A percentile compares a stretch with the other conserved stretches of the same genome.
Evolutionary conservation across 2,113 vertebrate genomes (phyloP).

Genomic region (Rhinogobius similis): DNA sequence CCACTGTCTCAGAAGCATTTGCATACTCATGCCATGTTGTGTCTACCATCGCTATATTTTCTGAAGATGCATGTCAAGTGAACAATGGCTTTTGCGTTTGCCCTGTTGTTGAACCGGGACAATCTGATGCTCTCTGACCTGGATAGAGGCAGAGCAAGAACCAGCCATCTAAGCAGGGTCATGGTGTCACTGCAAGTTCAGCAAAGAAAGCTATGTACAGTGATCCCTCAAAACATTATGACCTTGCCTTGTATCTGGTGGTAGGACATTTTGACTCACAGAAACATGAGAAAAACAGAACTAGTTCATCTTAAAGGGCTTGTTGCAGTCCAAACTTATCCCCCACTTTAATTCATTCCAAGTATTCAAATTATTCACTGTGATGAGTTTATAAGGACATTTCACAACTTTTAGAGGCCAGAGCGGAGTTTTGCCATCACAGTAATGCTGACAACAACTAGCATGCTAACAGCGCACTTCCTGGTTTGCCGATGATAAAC

Average conservation of each 20-base stretch:
- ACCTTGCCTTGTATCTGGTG: not conserved
- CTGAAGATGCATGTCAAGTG: conserved; percentile 31
- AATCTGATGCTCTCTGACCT: conserved; percentile 59
- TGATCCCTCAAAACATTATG: not conserved
- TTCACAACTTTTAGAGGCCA: no score
- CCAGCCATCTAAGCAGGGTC: conserved; percentile 25
- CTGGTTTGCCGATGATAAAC: no score
- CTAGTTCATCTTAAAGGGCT: no score
- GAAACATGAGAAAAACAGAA: no score
- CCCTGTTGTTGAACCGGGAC: conserved; percentile 43
- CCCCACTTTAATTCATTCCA: no score
- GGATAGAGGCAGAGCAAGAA: conserved; percentile 32
- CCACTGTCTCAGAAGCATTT: conserved; percentile 25
- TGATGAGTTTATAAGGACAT: no score
- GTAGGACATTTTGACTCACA: no score
- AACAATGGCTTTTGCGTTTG: conserved; percentile 30
- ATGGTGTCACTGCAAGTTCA: conserved; percentile 17
- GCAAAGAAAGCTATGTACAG: not conserved
- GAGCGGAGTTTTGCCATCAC: no score
- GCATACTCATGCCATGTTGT: conserved; percentile 32
- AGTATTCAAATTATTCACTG: no score
- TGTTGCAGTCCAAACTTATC: no score
- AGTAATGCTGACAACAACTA: no score
- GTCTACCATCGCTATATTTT: conserved; percentile 15
- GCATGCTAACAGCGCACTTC: no score